phyloP scores from a whole-genome alignment of 2,113 vertebrate species.

The Dasyprocta punctata region DNA sequence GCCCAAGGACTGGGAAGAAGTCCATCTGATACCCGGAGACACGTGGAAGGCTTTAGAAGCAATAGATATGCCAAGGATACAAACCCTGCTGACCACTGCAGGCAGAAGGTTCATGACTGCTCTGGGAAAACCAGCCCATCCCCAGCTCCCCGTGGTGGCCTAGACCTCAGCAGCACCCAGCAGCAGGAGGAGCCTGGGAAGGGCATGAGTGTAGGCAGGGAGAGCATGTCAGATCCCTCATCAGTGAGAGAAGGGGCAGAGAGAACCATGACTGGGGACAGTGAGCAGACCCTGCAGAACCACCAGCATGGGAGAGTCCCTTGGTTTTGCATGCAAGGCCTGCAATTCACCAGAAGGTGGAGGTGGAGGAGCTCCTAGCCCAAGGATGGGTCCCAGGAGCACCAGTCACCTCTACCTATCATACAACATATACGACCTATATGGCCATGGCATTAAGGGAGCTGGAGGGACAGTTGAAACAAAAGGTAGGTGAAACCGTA shows the following conservation, averaged over 20 bases:
- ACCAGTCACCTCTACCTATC: background rate
- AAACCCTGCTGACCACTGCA: slow-evolving; percentile 68
- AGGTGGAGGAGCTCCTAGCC: background rate
- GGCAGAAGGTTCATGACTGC: slow-evolving; percentile 72
- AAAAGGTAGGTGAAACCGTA: background rate
- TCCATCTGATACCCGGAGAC: background rate
- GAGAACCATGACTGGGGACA: slow-evolving; percentile 93
- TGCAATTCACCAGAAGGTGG: background rate
- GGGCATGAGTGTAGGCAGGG: slow-evolving; percentile 37
- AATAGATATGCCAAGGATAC: slow-evolving; percentile 66
- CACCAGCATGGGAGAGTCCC: slow-evolving; percentile 76
- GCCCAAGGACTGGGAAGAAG: background rate
- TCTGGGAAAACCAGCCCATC: background rate
- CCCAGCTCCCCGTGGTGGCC: background rate
- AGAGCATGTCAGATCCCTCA: slow-evolving; percentile 43
- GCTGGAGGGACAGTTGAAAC: background rate
- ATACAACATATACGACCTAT: background rate
- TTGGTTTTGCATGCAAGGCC: background rate
- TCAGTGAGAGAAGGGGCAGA: slow-evolving; percentile 66
- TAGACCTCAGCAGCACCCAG: background rate
- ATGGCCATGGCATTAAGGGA: background rate
- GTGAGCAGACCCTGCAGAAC: slow-evolving; percentile 89
- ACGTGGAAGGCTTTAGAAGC: background rate
- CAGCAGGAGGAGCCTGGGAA: background rate
- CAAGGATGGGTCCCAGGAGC: background rate